phyloP scores from a whole-genome alignment of 2,888 invertebrate genomes.

The Tuberolachnus salignus region DNA sequence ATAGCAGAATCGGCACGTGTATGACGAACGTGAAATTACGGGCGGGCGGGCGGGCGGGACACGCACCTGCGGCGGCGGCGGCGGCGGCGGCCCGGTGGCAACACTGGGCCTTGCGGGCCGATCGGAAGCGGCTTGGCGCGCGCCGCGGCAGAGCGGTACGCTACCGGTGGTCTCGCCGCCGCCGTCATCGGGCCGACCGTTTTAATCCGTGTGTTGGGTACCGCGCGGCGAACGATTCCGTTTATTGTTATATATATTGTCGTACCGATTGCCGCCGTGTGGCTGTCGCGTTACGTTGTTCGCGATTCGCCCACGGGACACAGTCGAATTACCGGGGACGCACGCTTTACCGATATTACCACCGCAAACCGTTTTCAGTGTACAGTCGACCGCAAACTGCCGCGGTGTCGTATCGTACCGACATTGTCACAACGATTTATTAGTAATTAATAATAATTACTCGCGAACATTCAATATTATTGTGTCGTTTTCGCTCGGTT shows the following conservation, averaged over 20 bases:
- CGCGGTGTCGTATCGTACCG: too few species aligned
- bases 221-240: neutral
- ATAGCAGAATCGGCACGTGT: conserved; percentile 11
- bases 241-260: neutral
- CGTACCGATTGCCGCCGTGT: too few species aligned
- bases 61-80: neutral
- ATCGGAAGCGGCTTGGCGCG: conserved; percentile 23
- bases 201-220: neutral
- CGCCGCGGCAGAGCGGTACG: neutral
- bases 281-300: too few species aligned
- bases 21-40: conserved; percentile 5
- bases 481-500: too few species aligned
- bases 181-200: neutral
- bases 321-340: too few species aligned
- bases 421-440: too few species aligned
- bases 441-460: too few species aligned
- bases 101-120: neutral
- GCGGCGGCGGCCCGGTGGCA: conserved; percentile 17
- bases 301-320: too few species aligned
- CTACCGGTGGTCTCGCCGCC: conserved; percentile 32
- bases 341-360: too few species aligned
- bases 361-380: too few species aligned
- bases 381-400: too few species aligned
- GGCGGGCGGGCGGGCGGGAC: neutral
- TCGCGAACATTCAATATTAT: too few species aligned